Conservation (phyloP, 2,888 invertebrate species). For the Hydropsyche betteni region DNA sequence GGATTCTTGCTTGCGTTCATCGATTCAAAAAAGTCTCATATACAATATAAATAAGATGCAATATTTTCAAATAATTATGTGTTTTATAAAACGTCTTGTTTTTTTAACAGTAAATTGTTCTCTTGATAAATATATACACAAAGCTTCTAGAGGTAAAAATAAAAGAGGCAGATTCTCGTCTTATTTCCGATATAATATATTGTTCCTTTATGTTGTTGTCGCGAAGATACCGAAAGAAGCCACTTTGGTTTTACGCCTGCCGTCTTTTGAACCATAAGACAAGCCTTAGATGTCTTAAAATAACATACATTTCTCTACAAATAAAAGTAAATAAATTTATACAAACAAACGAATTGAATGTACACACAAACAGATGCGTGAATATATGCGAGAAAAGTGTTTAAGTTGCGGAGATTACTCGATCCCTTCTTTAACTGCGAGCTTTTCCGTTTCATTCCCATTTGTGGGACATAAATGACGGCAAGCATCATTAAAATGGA, state of each 20-base stretch:
- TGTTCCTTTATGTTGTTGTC: background rate
- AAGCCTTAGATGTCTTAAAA: background rate
- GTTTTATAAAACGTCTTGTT: background rate
- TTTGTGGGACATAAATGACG: conserved; percentile 21
- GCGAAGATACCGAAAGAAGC: conserved; percentile 1
- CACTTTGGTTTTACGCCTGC: conserved; percentile 27
- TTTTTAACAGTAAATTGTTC: background rate
- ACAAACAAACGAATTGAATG: background rate
- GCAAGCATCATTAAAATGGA: conserved; percentile 21
- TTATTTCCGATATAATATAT: conserved; percentile 22
- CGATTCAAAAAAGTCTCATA: too few species aligned
- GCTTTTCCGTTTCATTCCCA: conserved; percentile 6
- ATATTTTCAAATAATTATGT: background rate
- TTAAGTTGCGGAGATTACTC: conserved; percentile 25
- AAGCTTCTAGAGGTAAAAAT: background rate
- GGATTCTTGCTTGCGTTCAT: background rate
- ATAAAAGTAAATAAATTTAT: background rate
- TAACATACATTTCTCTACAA: background rate
- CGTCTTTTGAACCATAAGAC: background rate
- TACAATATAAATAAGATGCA: background rate
- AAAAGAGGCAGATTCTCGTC: background rate
- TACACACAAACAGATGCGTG: background rate
- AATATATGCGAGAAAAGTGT: conserved; percentile 6
- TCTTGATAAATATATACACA: background rate
- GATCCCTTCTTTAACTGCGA: conserved; percentile 10